Percentiles rank a stretch among this genome's conserved stretches.
Evolutionary conservation across 2,888 invertebrate species (phyloP).

Genomic region (Hanleya hanleyi): DNA sequence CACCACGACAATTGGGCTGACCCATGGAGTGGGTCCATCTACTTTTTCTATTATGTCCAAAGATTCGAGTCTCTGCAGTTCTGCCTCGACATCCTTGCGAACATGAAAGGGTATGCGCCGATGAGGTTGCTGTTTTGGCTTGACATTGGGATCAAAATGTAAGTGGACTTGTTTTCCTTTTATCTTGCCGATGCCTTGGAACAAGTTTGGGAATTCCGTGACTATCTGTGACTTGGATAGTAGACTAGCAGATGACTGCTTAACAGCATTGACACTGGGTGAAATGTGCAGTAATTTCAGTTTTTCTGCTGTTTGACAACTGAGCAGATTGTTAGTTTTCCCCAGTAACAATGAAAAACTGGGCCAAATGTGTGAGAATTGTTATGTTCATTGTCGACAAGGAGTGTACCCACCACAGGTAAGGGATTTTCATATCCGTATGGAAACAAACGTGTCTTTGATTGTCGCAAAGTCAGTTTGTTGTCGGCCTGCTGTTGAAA

Average conservation of each 20-base stretch:
- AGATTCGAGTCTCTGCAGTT: slow-evolving; percentile 27
- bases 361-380: not conserved
- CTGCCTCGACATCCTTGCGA: slow-evolving; percentile 23
- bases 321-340: not conserved
- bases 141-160: slow-evolving; percentile 27
- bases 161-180: slow-evolving; percentile 26
- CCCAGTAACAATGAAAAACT: no score
- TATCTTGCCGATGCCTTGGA: slow-evolving; percentile 27
- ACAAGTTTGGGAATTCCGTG: not conserved
- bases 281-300: not conserved
- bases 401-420: not conserved
- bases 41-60: slow-evolving; percentile 37
- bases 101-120: slow-evolving; percentile 33
- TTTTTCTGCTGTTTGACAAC: not conserved
- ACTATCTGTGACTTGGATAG: no score
- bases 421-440: slow-evolving; percentile 2
- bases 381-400: not conserved
- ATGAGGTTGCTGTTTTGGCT: slow-evolving; percentile 25
- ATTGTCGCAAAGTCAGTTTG: not conserved
- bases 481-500: not conserved
- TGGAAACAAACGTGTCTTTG: slow-evolving; percentile 6
- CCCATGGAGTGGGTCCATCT: slow-evolving; percentile 39
- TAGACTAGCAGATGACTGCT: no score
- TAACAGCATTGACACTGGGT: no score
- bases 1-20: slow-evolving; percentile 32